Evolutionary conservation across 2,797 vertebrate genomes (phyloP).

Genomic region (Xenopus petersii): DNA sequence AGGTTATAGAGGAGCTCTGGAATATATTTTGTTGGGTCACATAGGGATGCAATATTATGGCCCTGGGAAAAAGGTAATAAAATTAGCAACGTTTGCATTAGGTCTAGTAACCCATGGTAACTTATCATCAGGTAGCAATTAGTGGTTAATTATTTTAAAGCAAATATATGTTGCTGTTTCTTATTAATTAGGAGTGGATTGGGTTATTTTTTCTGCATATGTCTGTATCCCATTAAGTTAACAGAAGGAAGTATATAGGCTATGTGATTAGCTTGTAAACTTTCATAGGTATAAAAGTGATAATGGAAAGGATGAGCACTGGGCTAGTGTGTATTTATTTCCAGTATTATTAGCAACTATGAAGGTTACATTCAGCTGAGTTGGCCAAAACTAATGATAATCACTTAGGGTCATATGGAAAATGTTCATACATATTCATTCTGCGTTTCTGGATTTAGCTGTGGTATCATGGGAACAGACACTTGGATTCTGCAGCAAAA

Average conservation of each 20-base stretch:
- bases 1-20: too few relatives aligned
- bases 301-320: background rate
- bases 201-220: too few relatives aligned
- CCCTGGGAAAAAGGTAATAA: too few relatives aligned
- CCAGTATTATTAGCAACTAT: slow-evolving; percentile 11
- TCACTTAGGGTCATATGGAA: slow-evolving; percentile 37
- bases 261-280: background rate
- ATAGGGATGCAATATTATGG: too few relatives aligned
- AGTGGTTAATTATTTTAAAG: too few relatives aligned
- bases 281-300: background rate
- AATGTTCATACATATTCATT: slow-evolving; percentile 45
- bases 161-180: too few relatives aligned
- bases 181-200: too few relatives aligned
- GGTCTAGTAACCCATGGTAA: too few relatives aligned
- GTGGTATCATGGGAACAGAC: slow-evolving; percentile 34
- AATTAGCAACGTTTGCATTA: too few relatives aligned
- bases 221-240: too few relatives aligned
- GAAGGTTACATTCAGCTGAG: slow-evolving; percentile 24
- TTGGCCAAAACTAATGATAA: slow-evolving; percentile 42
- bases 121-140: too few relatives aligned
- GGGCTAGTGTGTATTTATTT: slow-evolving; percentile 7
- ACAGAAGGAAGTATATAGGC: background rate
- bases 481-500: slow-evolving; percentile 41
- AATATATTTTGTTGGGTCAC: too few relatives aligned
- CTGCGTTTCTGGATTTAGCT: slow-evolving; percentile 22